Evolutionary conservation across 2,113 vertebrate species (phyloP), one percentile per base, ranked within the genome.

Genomic region (Strix aluco): DNA sequence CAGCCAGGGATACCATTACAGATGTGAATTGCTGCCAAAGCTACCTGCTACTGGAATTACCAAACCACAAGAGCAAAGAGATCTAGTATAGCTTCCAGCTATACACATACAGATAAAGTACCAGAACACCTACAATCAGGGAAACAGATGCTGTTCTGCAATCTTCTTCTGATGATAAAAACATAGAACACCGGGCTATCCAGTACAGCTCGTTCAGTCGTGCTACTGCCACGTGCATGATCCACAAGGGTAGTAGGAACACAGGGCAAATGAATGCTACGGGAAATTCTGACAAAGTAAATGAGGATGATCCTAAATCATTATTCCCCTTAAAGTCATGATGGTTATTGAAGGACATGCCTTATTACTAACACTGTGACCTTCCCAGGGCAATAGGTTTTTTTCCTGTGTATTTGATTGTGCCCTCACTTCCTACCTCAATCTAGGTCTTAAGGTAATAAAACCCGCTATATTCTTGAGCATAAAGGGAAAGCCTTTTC

Each of bases 61-160:
- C 71, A 90, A 92, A 65, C 57, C 66, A 80, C 62, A 42, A 67
- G 40, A 77, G 62, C 74, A 90, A 87, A 92, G 80, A 86, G 58
- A 90, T 73, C 54, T 34, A 79, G 38, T 70, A n/a, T 9, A 88
- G 58, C 51, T 58, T 87, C n/a, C 66, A 93, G 85, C 67, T 82
- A 91, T 5, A 10, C 12, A 80, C 10, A 17, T 26, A 51, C 9
- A 92, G 38, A 81, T 26, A n/a, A 78, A 84, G 52, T 17, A 86
- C 19, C 67, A 69, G 91, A 92, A 88, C 2, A 36, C 34, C 81
- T 81, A 42, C 36, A 75, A 44, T 69, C 70, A 87, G n/a, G 27
- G 44, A 81, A 94, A 67, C 38, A 73, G 73, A 46, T 63, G 44
- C 19, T 72, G 8, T 63, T 62, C 72, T 96, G 63, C 40, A 67